phyloP scores from a whole-genome alignment of 2,888 invertebrate genomes.

The Hydrotaea cyrtoneurina region DNA sequence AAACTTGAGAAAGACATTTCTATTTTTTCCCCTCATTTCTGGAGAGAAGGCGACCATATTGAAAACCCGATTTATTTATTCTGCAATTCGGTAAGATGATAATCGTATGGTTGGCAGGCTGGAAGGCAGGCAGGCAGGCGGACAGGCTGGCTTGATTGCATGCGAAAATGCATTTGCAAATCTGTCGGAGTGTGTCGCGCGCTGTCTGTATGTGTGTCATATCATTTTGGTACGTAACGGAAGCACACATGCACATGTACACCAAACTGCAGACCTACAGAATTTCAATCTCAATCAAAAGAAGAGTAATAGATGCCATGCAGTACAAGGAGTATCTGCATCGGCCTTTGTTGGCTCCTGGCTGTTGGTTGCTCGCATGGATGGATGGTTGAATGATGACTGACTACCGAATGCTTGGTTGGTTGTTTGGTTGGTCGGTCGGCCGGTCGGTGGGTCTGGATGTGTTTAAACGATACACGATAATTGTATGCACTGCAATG shows the following conservation, averaged over 20 bases:
- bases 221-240: constrained; percentile 9
- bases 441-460: not conserved
- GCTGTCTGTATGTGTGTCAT: not conserved
- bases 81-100: constrained; percentile 62
- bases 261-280: not conserved
- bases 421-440: not conserved
- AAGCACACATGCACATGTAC: not conserved
- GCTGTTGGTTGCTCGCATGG: constrained; percentile 16
- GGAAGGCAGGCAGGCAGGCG: no score
- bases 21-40: constrained; percentile 39
- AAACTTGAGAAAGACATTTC: constrained; percentile 64
- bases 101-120: constrained; percentile 13
- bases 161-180: constrained; percentile 36
- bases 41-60: constrained; percentile 44
- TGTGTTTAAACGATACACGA: constrained; percentile 31
- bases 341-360: not conserved
- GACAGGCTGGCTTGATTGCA: constrained; percentile 21
- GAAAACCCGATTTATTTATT: constrained; percentile 57
- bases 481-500: constrained; percentile 45
- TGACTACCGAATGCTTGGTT: not conserved
- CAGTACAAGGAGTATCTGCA: not conserved
- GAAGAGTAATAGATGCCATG: constrained; percentile 28
- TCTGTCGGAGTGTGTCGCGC: constrained; percentile 5
- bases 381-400: not conserved
- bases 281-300: constrained; percentile 36